Base-by-base conservation (phyloP, 2,113 vertebrate species). In the Acanthisitta chloris region DNA sequence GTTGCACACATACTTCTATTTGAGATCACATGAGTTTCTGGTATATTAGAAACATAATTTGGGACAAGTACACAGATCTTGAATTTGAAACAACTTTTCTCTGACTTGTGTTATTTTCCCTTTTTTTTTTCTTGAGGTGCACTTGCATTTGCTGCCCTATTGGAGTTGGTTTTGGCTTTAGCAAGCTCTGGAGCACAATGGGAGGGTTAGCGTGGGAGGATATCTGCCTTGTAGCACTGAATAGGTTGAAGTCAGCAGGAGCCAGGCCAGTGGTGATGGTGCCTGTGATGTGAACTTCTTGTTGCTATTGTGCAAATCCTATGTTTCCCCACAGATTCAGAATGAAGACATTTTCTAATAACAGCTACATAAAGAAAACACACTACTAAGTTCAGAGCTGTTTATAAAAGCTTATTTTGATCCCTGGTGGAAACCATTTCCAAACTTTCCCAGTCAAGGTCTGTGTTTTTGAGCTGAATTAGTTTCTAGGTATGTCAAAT, bases 401-500 rank as follows among this genome's bases (percentile, higher is more conserved):
- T 70, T 72, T 45, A 40, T 33, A 77, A 65, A 86, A 82, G 4
- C 4, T 14, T 34, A 1, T 80, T 93, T 73, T 89, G 49, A 57
- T 76, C 21, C 74, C 48, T 61, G 38, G 61, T 70, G 66, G 42
- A 90, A 91, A 77, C 7, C 0, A 0, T 76, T 66, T 62, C 42
- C 43, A 62, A 62, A 70, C 58, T 83, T 91, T 77, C 79, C 85
- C 46, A 52, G 42, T 81, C 13, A 40, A 66, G 31, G 40, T 28
- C 58, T 64, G 5, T 89, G n/a, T 81, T 88, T 92, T 74, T 88
- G 51, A 95, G 38, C 26, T 59, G 51, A 64, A 45, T 90, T 92
- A 10, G 36, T 77, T 94, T 90, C 67, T 86, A 96, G 76, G 67
- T 96, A 86, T 92, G 90, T 77, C 81, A 92, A 93, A 62, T 81